Evolutionary conservation across 2,113 vertebrate species (phyloP).

Genomic region (Cavia aperea): DNA sequence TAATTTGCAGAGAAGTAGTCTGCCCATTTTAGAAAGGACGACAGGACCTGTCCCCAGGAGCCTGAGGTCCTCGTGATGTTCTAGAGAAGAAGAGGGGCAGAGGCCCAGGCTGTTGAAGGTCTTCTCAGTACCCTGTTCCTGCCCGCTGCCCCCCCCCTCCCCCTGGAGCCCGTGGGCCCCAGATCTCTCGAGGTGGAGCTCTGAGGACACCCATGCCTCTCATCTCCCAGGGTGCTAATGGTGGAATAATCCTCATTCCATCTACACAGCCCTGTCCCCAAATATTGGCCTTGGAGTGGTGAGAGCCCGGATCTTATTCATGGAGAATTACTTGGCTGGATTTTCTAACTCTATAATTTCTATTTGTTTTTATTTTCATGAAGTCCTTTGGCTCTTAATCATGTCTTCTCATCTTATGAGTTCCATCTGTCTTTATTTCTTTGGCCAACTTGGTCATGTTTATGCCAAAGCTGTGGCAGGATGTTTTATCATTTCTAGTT

Average conservation of each 20-base stretch:
- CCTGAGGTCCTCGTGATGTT: background rate
- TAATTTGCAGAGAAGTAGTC: background rate
- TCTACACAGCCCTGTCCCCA: background rate
- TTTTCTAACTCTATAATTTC: background rate
- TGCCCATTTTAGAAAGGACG: background rate
- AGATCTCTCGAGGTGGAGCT: background rate
- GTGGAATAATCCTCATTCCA: background rate
- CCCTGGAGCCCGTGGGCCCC: background rate
- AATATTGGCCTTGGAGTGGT: background rate
- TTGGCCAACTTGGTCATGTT: background rate
- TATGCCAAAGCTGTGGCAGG: background rate
- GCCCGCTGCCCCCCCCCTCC: background rate
- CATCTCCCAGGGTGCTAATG: background rate
- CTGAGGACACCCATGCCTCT: background rate
- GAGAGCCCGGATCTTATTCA: background rate
- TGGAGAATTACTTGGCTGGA: background rate
- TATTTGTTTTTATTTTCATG: background rate
- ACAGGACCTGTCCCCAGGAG: background rate
- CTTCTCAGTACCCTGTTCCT: background rate
- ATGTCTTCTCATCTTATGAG: background rate
- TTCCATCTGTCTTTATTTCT: background rate
- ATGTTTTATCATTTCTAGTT: rapidly evolving
- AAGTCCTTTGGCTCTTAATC: background rate
- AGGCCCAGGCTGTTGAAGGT: background rate
- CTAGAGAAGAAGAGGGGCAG: background rate